A percentile compares a stretch with the other conserved stretches of the same genome.
Evolutionary conservation across 2,888 invertebrate species (phyloP).

Genomic region (Pristionchus entomophagus): DNA sequence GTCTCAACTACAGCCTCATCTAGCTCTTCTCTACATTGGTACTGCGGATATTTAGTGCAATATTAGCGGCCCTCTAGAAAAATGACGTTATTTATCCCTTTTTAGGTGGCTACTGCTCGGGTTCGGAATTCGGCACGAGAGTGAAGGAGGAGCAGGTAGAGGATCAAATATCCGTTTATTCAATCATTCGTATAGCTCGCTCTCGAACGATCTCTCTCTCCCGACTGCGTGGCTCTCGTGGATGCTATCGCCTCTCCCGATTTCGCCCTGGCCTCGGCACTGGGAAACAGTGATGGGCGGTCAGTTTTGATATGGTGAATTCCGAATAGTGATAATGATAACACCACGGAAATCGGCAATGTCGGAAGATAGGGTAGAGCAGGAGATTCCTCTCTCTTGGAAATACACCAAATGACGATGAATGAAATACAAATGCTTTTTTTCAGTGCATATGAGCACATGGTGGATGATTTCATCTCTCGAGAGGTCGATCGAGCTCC

Average conservation of each 20-base stretch:
- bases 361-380: too few species aligned
- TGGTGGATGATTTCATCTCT: conserved; percentile 58
- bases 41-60: not conserved
- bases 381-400: too few species aligned
- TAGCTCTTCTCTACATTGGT: conserved; percentile 85
- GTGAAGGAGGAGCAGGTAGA: conserved; percentile 75
- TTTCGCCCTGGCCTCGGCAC: conserved; percentile 88
- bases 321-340: not conserved
- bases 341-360: too few species aligned
- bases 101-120: conserved; percentile 77
- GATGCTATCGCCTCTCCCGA: conserved; percentile 92
- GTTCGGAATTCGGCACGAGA: conserved; percentile 79
- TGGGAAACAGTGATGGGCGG: conserved; percentile 87
- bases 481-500: conserved; percentile 48
- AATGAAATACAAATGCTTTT: too few species aligned
- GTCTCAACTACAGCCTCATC: conserved; percentile 82
- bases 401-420: too few species aligned
- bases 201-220: conserved; percentile 81
- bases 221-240: conserved; percentile 85
- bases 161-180: not conserved
- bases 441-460: conserved; percentile 61
- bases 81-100: not conserved
- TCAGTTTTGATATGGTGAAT: not conserved
- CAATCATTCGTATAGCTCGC: not conserved
- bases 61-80: not conserved